Evolutionary conservation across 2,888 invertebrate species (phyloP).

Genomic region (Rhagium mordax): DNA sequence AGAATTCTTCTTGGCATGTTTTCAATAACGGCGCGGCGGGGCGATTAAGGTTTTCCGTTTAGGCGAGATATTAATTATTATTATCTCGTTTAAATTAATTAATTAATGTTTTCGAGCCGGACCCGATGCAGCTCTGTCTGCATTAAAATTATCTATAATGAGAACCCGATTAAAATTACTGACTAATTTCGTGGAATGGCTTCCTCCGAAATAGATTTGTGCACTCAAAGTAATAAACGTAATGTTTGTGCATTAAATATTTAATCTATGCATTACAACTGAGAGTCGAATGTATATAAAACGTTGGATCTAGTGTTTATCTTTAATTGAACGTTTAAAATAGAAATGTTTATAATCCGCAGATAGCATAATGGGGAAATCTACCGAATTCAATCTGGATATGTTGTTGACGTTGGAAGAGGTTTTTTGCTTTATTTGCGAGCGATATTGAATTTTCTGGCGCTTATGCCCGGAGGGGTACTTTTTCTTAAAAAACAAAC

Average conservation of each 20-base stretch:
- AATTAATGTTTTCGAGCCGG: background rate
- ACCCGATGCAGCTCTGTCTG: background rate
- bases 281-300: too few relatives aligned
- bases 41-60: background rate
- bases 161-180: background rate
- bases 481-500: too few relatives aligned
- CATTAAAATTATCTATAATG: background rate
- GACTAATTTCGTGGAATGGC: background rate
- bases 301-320: background rate
- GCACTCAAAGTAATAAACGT: background rate
- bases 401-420: background rate
- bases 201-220: background rate
- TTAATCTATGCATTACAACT: background rate
- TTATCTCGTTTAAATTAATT: too few relatives aligned
- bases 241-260: background rate
- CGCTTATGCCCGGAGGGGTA: too few relatives aligned
- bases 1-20: too few relatives aligned
- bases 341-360: background rate
- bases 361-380: background rate
- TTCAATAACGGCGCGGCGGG: too few relatives aligned
- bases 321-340: constrained; percentile 6
- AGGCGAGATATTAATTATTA: background rate
- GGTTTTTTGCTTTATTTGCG: background rate
- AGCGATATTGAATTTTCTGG: background rate
- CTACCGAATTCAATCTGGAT: background rate